These are phyloP conservation scores for Vulpes ferrilata DNA, from an alignment of 2,113 vertebrate genomes.

Conservation along the genomic window DNA sequence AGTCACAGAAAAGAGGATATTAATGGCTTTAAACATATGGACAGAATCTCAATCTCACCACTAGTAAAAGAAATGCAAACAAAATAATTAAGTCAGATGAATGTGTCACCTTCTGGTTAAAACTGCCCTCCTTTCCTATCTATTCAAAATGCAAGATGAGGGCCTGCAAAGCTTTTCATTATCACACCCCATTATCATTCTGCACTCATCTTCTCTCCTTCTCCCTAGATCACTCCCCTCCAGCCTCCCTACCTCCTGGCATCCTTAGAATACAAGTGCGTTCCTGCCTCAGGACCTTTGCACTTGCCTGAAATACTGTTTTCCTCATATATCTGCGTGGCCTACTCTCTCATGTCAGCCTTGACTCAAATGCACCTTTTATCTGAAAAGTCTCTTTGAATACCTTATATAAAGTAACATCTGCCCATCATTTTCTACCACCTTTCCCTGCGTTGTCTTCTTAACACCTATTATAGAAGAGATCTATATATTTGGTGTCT, in stretches of 20 bases:
- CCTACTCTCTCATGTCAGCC: neutral
- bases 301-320: neutral
- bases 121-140: neutral
- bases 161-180: neutral
- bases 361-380: neutral
- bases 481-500: neutral
- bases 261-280: neutral
- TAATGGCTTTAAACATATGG: neutral
- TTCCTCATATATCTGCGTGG: neutral
- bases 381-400: neutral
- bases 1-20: neutral
- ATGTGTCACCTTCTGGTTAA: neutral
- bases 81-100: neutral
- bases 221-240: accelerated
- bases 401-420: neutral
- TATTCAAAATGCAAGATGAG: neutral
- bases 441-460: neutral
- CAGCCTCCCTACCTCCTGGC: neutral
- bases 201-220: neutral
- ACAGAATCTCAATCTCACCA: neutral
- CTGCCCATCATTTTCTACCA: neutral
- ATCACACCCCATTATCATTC: neutral
- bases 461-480: neutral
- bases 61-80: neutral
- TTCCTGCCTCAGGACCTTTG: neutral